Percentiles rank a stretch among this genome's conserved stretches.
phyloP scores from a whole-genome alignment of 2,888 invertebrate genomes.

The Carcina quercana region DNA sequence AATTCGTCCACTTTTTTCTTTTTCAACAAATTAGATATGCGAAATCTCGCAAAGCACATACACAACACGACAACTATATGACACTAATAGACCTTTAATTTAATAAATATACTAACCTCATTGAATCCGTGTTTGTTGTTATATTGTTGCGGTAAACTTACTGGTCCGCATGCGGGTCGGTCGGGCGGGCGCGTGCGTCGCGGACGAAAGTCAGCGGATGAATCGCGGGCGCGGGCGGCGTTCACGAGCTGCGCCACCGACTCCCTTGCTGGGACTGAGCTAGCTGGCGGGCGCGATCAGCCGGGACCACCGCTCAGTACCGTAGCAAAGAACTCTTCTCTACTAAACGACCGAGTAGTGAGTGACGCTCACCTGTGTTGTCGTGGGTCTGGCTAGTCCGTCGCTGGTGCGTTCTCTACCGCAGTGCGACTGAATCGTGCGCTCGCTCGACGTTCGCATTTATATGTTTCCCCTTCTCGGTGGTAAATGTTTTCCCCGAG shows the following conservation, averaged over 20 bases:
- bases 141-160: constrained; percentile 25
- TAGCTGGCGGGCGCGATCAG: too few species aligned
- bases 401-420: constrained; percentile 36
- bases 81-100: neutral
- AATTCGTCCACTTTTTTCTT: neutral
- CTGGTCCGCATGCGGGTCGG: constrained; percentile 29
- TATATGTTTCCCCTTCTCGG: constrained; percentile 58
- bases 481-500: constrained; percentile 39
- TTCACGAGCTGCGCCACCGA: constrained; percentile 15
- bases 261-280: constrained; percentile 25
- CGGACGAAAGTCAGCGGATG: constrained; percentile 24
- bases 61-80: constrained; percentile 2
- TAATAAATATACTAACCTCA: constrained; percentile 38
- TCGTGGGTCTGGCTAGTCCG: constrained; percentile 20
- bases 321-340: too few species aligned
- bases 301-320: too few species aligned
- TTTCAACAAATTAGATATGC: neutral
- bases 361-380: constrained; percentile 33
- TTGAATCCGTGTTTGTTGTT: constrained; percentile 30
- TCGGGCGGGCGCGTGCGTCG: constrained; percentile 27
- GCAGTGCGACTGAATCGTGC: constrained; percentile 59
- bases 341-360: too few species aligned
- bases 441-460: constrained; percentile 47
- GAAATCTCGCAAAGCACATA: constrained; percentile 25
- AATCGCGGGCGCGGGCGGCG: constrained; percentile 19